These are phyloP conservation scores for Homarus gammarus DNA, from an alignment of 2,888 invertebrate genomes.

Conservation along the genomic window DNA sequence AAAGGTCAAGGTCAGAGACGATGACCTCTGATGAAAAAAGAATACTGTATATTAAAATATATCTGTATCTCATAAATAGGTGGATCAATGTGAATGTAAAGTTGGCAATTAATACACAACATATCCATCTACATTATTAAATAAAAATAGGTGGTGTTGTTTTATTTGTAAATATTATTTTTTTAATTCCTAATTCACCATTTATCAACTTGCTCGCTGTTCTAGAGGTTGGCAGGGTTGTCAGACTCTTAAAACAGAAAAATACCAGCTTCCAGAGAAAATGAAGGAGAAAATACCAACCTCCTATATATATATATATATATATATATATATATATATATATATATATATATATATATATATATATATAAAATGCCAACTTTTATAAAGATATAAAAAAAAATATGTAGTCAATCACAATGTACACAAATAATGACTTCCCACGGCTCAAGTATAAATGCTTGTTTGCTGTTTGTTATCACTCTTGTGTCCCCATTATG, in stretches of 20 bases:
- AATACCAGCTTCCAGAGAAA: background rate
- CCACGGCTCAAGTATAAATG: too few species aligned
- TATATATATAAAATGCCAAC: background rate
- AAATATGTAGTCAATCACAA: background rate
- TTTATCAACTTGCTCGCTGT: background rate
- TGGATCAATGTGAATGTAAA: background rate
- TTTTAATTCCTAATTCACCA: background rate
- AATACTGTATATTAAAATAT: background rate
- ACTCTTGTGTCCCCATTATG: too few species aligned
- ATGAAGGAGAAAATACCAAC: background rate
- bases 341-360: constrained; percentile 26
- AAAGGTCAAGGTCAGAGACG: too few species aligned
- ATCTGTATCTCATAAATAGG: background rate
- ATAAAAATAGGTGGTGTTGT: too few species aligned
- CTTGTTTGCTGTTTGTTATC: background rate
- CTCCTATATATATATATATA: constrained; percentile 6
- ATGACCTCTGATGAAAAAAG: background rate
- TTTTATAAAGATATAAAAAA: constrained; percentile 3
- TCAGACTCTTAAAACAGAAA: too few species aligned
- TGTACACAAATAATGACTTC: background rate
- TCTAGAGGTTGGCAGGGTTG: background rate
- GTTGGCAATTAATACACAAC: too few species aligned
- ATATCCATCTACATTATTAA: too few species aligned
- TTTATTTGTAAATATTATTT: too few species aligned
- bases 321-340: constrained; percentile 26